These are phyloP conservation scores for Danio tinwini DNA, from an alignment of 2,797 vertebrate genomes.

Conservation along the genomic window DNA sequence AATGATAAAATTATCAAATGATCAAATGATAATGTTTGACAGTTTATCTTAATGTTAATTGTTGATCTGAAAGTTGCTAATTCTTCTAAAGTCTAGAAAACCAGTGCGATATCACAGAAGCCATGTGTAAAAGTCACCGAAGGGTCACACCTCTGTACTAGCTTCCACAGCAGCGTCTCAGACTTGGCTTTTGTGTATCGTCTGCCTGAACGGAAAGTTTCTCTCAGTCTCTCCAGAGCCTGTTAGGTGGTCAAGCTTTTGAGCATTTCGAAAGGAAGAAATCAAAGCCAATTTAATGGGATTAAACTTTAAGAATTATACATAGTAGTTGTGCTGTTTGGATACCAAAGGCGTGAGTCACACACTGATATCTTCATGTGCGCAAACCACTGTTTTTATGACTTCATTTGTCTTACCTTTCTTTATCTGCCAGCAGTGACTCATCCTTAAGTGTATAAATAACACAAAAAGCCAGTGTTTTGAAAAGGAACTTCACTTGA, in stretches of 20 bases:
- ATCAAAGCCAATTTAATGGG: constrained; percentile 20
- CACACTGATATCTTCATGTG: constrained; percentile 26
- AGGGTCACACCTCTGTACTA: constrained; percentile 62
- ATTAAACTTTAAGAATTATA: constrained; percentile 30
- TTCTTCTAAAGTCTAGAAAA: constrained; percentile 34
- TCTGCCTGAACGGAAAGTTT: constrained; percentile 46
- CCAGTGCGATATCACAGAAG: constrained; percentile 50
- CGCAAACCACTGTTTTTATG: constrained; percentile 32
- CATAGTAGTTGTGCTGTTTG: constrained; percentile 11
- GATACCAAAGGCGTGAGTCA: not conserved
- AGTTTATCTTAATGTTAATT: too few relatives aligned
- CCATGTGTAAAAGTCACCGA: constrained; percentile 69
- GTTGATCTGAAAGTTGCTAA: constrained; percentile 38
- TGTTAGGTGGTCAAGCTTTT: constrained; percentile 38
- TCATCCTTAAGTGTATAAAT: constrained; percentile 48
- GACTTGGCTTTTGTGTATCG: constrained; percentile 55
- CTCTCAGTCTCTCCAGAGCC: constrained; percentile 7
- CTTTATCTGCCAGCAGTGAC: constrained; percentile 39
- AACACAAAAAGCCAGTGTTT: constrained; percentile 50
- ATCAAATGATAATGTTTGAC: too few relatives aligned
- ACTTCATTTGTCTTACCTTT: constrained; percentile 36
- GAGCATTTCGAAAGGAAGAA: constrained; percentile 12
- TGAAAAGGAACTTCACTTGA: constrained; percentile 28
- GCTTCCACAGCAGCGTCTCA: constrained; percentile 61
- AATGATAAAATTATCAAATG: too few relatives aligned